Evolutionary conservation across 2,113 vertebrate species (phyloP).

Genomic region (Stomatorhinus ivindoensis): DNA sequence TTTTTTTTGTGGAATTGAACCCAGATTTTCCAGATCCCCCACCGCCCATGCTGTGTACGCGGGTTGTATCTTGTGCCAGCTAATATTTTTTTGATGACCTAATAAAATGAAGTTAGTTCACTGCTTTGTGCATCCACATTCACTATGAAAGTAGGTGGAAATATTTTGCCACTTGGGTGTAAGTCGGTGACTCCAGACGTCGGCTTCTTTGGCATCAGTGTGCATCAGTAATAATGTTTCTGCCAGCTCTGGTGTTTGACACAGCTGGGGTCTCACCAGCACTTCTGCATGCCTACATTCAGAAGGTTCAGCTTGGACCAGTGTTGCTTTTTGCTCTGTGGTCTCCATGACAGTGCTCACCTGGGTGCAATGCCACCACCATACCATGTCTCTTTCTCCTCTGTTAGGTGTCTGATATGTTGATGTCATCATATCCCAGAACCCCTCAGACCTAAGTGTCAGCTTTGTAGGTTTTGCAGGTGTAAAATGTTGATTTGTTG

Average conservation of each 20-base stretch:
- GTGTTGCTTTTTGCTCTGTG: background rate
- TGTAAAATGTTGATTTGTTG: background rate
- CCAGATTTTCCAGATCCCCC: background rate
- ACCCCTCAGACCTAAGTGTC: background rate
- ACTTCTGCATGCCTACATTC: background rate
- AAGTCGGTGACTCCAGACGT: background rate
- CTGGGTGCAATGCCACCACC: background rate
- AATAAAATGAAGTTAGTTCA: background rate
- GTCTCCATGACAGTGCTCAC: background rate
- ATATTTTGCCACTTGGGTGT: background rate
- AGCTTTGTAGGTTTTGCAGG: background rate
- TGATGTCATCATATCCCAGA: background rate
- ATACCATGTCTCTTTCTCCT: background rate
- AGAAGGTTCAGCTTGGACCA: background rate
- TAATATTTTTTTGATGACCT: background rate
- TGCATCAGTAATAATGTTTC: background rate
- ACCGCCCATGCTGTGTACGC: background rate
- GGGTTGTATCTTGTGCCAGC: background rate
- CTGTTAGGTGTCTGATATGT: background rate
- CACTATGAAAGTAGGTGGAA: background rate
- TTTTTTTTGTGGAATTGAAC: constrained; percentile 4
- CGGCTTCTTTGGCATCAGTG: background rate
- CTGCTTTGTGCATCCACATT: background rate
- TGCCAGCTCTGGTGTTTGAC: background rate
- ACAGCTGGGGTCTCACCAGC: background rate